phyloP scores from a whole-genome alignment of 2,888 invertebrate genomes.

The Periphyllus acericola region DNA sequence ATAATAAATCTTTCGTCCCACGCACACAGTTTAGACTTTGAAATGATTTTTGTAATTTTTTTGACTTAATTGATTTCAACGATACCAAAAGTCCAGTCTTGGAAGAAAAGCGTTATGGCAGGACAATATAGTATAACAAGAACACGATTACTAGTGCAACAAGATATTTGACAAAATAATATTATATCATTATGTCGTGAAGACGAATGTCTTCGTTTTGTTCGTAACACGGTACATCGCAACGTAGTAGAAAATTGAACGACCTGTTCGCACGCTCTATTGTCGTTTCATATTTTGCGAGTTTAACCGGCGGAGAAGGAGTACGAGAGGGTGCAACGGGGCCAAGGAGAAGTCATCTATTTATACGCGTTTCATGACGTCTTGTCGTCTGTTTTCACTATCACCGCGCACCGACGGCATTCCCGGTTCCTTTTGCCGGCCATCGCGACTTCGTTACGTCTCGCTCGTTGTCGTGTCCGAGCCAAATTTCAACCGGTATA shows the following conservation, averaged over 20 bases:
- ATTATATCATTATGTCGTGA: neutral
- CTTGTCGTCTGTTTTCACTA: too few relatives aligned
- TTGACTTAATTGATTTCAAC: too few relatives aligned
- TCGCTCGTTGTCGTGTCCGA: neutral
- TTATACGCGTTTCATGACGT: neutral
- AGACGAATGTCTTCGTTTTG: neutral
- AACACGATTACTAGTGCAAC: too few relatives aligned
- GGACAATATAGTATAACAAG: too few relatives aligned
- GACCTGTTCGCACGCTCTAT: slow-evolving; percentile 11
- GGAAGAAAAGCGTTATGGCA: too few relatives aligned
- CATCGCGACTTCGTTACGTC: neutral
- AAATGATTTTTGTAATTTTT: too few relatives aligned
- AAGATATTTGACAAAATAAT: neutral
- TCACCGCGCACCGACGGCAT: too few relatives aligned
- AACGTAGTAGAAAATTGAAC: neutral
- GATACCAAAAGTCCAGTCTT: too few relatives aligned
- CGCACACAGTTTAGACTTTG: too few relatives aligned
- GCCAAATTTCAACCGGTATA: too few relatives aligned
- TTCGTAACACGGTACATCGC: neutral
- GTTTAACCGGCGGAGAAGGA: neutral
- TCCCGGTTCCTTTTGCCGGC: too few relatives aligned
- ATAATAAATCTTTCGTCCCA: accelerated
- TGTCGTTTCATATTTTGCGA: neutral
- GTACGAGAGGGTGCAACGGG: neutral
- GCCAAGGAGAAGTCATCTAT: neutral